A percentile compares a stretch with the other conserved stretches of the same genome.
Conservation (phyloP, 1,140 invertebrate genomes). For the Drosophila oshimai region DNA sequence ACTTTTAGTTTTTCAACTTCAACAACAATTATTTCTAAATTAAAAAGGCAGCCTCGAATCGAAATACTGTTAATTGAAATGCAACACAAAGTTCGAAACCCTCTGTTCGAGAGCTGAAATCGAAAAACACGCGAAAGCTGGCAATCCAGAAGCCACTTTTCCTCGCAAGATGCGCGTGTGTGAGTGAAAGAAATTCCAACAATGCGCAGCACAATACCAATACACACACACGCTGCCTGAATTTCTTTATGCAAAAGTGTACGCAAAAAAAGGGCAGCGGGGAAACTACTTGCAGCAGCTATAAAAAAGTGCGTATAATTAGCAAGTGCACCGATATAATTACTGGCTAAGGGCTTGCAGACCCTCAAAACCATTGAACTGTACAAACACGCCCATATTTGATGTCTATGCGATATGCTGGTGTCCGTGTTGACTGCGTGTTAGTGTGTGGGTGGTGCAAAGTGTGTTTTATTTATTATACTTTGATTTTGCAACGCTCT, state of each 20-base stretch:
- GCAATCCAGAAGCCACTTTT: not conserved
- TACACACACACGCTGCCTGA: conserved; percentile 51
- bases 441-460: conserved; percentile 19
- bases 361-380: conserved; percentile 54
- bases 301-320: conserved; percentile 66
- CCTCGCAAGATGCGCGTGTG: conserved; percentile 13
- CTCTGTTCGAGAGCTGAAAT: not conserved
- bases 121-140: not conserved
- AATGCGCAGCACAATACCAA: conserved; percentile 59
- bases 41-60: conserved; percentile 39
- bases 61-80: conserved; percentile 33
- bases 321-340: conserved; percentile 44
- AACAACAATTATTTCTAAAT: conserved; percentile 58
- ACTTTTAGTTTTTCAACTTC: conserved; percentile 9
- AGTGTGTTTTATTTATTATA: conserved; percentile 58
- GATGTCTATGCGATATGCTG: conserved; percentile 40
- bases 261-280: conserved; percentile 46
- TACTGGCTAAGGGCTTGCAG: not conserved
- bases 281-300: conserved; percentile 14
- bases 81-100: conserved; percentile 23
- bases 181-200: conserved; percentile 71
- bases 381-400: conserved; percentile 77
- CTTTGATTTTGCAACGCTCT: conserved; percentile 68
- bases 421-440: conserved; percentile 1
- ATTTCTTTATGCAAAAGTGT: conserved; percentile 72